These are phyloP conservation scores for Dipus sagitta DNA, from an alignment of 2,797 vertebrate genomes.

Conservation along the genomic window DNA sequence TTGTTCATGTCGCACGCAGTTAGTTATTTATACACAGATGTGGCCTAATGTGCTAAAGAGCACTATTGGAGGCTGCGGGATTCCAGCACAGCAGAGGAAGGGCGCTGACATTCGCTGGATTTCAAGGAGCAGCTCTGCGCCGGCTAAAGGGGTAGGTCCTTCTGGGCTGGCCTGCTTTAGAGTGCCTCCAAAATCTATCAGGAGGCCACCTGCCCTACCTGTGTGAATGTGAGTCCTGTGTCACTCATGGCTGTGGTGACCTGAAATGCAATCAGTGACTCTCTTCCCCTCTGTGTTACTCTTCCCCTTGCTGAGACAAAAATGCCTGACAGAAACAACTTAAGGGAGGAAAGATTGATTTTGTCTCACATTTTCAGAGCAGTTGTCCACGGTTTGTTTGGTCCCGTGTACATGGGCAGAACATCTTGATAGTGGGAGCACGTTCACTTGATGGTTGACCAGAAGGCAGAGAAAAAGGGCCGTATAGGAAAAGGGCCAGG, in stretches of 20 bases:
- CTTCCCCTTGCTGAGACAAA: neutral
- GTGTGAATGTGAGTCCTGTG: neutral
- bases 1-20: slow-evolving; percentile 1
- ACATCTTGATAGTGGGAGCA: too few species aligned
- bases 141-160: neutral
- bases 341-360: neutral
- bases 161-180: neutral
- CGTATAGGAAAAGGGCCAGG: neutral
- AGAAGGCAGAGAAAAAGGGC: neutral
- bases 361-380: neutral
- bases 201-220: neutral
- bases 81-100: neutral
- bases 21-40: slow-evolving; percentile 49
- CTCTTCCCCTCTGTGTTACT: too few species aligned
- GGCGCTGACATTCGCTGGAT: neutral
- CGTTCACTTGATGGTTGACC: neutral
- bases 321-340: neutral
- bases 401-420: neutral
- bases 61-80: neutral
- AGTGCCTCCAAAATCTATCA: neutral
- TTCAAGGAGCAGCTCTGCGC: neutral
- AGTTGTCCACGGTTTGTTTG: neutral
- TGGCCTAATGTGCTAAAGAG: slow-evolving; percentile 57
- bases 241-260: neutral
- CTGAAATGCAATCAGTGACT: neutral